Conservation (phyloP, 2,113 vertebrate species). For the Eleginops maclovinus region DNA sequence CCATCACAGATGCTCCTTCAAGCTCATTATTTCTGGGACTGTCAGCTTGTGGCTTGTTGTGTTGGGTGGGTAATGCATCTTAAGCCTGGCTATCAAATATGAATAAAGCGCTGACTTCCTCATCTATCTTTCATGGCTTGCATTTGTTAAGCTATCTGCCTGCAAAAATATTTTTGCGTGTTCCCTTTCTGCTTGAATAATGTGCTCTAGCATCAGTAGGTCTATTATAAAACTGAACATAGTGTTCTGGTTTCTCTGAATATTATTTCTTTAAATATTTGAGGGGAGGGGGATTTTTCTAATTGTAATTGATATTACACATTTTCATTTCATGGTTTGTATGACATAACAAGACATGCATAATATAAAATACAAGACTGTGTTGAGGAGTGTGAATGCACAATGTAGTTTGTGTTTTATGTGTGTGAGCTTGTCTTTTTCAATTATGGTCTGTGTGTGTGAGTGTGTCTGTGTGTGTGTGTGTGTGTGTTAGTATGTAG, state of each 20-base stretch:
- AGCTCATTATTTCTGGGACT: slow-evolving; percentile 72
- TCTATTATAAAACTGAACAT: slow-evolving; percentile 39
- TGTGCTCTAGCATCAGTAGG: slow-evolving; percentile 38
- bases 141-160: slow-evolving; percentile 78
- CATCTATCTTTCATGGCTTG: slow-evolving; percentile 79
- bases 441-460: slow-evolving; percentile 9
- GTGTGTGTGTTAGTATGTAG: slow-evolving; percentile 1
- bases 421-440: slow-evolving; percentile 28
- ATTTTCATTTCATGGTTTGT: slow-evolving; percentile 27
- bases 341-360: slow-evolving; percentile 11
- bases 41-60: slow-evolving; percentile 63
- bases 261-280: slow-evolving; percentile 20
- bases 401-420: not conserved
- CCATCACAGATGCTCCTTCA: slow-evolving; percentile 73
- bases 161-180: slow-evolving; percentile 72
- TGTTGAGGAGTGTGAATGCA: not conserved
- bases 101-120: slow-evolving; percentile 77
- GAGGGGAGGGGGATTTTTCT: slow-evolving; percentile 21
- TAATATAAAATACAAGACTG: not conserved
- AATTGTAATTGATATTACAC: slow-evolving; percentile 8
- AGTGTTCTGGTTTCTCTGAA: slow-evolving; percentile 19
- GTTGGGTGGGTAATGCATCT: slow-evolving; percentile 76
- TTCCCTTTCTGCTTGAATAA: slow-evolving; percentile 57
- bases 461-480: slow-evolving; percentile 1
- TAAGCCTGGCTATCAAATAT: slow-evolving; percentile 79